Base-by-base conservation (phyloP, 2,888 invertebrate genomes). In the Eupithecia abbreviata region DNA sequence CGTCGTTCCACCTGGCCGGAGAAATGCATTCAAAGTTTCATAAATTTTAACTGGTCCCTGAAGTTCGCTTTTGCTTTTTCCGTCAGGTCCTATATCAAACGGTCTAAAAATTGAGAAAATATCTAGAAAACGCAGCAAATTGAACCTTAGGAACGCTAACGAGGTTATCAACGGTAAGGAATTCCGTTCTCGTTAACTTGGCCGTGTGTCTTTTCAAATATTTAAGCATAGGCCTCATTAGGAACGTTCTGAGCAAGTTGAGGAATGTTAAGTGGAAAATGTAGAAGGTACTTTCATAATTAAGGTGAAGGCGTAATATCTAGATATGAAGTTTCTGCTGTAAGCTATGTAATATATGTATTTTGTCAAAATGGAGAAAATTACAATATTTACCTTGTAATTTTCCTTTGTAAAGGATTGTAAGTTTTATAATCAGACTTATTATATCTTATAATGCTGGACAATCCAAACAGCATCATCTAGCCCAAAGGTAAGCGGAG, bases 121-220 rank as follows among this genome's bases (percentile, higher is more conserved):
- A 2, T 62, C 67, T 68, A 43, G 41, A 68, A 68, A 68, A 68
- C 4, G 15, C 45, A 18, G 67, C 10, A n/a, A n/a, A 2, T 68
- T 68, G 5, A 7, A 68, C n/a, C 67, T 4, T 45, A 15, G 3
- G 6, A 18, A 68, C 67, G 67, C 67, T 68, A 68, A 43, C 67
- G 67, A 43, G 45, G 45, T 45, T 43, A 43, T 68, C 43, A 68
- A n/a, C 43, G n/a, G 13, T 42, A 45, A 45, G 45, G 42, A n/a
- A 45, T 68, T 68, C 67, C 67, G n/a, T 15, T 43, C 67, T 68
- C 62, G 30, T 62, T 62, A 62, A 30, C 62, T 62, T 62, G 62
- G 62, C n/a, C 67, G 67, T n/a, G 15, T 43, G 18, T 58, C 74
- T 65, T 74, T 62, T 77, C 6, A 75, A 77, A 73, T 77, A 77